Base-by-base conservation (phyloP, 2,113 vertebrate species). In the Progne subis region DNA sequence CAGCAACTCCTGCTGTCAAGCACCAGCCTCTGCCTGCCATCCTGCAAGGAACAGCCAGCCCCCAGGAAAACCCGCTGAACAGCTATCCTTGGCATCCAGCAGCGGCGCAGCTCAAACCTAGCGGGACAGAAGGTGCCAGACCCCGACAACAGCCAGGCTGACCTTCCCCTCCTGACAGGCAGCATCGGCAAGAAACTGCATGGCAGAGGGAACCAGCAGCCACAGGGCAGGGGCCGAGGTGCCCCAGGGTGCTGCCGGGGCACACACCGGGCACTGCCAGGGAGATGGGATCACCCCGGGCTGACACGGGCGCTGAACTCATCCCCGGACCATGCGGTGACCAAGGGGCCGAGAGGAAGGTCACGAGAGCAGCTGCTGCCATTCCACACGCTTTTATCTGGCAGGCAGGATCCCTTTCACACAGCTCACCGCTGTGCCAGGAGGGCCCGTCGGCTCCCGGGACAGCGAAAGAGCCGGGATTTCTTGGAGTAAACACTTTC, bases 401-500 rank as follows among this genome's bases (percentile, higher is more conserved):
- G 76, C 55, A 5, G 16, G 11, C 16, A 19, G 77, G 68, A 39
- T 8, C 55, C 85, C 90, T 57, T 3, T 78, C 55, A 2, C 4
- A 2, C 59, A 31, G n/a, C 47, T 1, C 2, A 2, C 12, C 0
- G 1, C 71, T 23, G 0, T 1, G 74, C 75, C 75, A 34, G 28
- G n/a, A 31, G 52, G 8, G 56, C 9, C 0, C 6, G 31, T 2
- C 8, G 2, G 69, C 53, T 47, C 60, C 6, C 11, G 32, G 23
- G 32, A 8, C 31, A 1, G 29, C 1, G 44, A 21, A 18, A n/a
- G 21, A 5, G 8, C n/a, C 1, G 16, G n/a, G 17, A 4, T 11
- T 6, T 11, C 18, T 4, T 0, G 21, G 12, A 10, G 3, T 0
- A 0, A 31, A 12, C 10, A 0, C 31, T 28, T 39, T 8, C 21